phyloP scores from a whole-genome alignment of 2,888 invertebrate species.

The Serripes groenlandicus region DNA sequence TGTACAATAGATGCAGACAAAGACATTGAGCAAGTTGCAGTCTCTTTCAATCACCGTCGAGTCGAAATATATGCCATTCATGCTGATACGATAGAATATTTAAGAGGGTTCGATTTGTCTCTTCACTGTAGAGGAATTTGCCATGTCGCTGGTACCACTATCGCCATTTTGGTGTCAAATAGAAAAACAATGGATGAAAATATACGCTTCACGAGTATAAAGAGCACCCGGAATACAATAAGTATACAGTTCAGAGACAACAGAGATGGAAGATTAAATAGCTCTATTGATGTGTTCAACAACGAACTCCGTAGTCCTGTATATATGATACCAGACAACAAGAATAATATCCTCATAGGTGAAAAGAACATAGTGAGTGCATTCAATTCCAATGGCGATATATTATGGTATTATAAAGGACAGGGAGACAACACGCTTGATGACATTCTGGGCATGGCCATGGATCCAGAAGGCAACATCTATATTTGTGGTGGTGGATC shows the following conservation, averaged over 20 bases:
- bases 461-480: constrained; percentile 3
- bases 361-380: not conserved
- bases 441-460: not conserved
- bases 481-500: not conserved
- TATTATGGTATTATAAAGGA: not conserved
- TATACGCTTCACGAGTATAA: not conserved
- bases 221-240: not conserved
- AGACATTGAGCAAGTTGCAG: no score
- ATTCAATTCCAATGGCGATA: not conserved
- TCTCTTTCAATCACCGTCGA: no score
- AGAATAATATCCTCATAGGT: not conserved
- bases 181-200: no score
- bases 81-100: not conserved
- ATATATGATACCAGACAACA: not conserved
- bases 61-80: no score
- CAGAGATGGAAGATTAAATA: not conserved
- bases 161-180: not conserved
- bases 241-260: not conserved
- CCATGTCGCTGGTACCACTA: not conserved
- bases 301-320: not conserved
- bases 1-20: no score
- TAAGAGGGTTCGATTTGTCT: not conserved
- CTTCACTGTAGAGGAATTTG: constrained; percentile 5
- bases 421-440: not conserved
- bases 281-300: not conserved